Evolutionary conservation across 2,797 vertebrate genomes (phyloP), one percentile per base, ranked within the genome.

Genomic region (Neopelma chrysocephalum): DNA sequence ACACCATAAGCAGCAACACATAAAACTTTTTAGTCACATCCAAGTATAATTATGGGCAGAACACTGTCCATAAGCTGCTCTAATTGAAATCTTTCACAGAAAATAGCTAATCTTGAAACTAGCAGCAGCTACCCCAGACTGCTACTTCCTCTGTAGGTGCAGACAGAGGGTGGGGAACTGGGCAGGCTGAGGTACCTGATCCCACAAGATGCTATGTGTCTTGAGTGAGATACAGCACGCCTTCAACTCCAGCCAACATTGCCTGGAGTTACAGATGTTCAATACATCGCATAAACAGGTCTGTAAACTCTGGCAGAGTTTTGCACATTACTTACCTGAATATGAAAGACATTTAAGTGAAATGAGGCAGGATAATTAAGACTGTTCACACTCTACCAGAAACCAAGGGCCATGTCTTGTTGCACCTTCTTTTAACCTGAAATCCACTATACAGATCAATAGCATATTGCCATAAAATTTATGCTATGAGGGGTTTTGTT

Each of bases 281-380:
- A 73, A 50, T 53, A 71, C 17, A 48, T 66, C 0, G 0, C 36
- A 73, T 38, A 72, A 76, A 79, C 19, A 68, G 64, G 16, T 70
- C 79, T 72, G 72, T 56, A 58, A 93, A 76, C 58, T 75, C 68
- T 5, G 11, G 40, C 29, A 72, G 61, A 51, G 34, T 73, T 90
- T 82, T 85, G 56, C 48, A 78, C 68, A 89, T 82, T 77, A 92
- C 93, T 96, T 92, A 97, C 80, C 90, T 95, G 86, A 89, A 82
- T 75, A 79, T 32, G 29, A 94, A 96, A 89, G 22, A 92, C 48
- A 84, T 36, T 88, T 66, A 88, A 92, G 76, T 48, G 34, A 95
- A 94, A 93, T 16, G 45, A 94, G 48, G 86, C 80, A 92, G 53
- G 60, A 48, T 50, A 94, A 93, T 79, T 64, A 87, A 71, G 32